A percentile compares a stretch with the other conserved stretches of the same genome.
Conservation (phyloP, 35 echinoderm and acorn worm species). For the Apostichopus californicus region DNA sequence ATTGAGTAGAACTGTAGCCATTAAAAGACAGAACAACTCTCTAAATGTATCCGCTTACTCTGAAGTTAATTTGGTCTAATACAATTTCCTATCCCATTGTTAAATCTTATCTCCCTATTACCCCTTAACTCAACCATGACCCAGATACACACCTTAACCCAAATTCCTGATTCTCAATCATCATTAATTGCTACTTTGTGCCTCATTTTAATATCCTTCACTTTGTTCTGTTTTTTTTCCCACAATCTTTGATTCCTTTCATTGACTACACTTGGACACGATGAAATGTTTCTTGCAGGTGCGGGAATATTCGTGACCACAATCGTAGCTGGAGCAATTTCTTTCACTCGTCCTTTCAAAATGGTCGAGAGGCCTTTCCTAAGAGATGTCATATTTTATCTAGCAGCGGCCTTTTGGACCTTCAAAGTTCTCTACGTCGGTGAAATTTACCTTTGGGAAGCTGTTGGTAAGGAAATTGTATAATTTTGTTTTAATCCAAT, state of each 20-base stretch:
- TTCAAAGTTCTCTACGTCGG: conserved; percentile 72
- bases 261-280: background rate
- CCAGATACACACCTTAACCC: too few species aligned
- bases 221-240: background rate
- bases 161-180: too few species aligned
- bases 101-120: too few species aligned
- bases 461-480: conserved; percentile 58
- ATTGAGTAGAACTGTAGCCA: too few species aligned
- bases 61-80: too few species aligned
- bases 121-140: too few species aligned
- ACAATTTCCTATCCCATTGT: too few species aligned
- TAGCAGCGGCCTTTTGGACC: conserved; percentile 94
- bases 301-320: conserved; percentile 98
- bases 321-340: conserved; percentile 86
- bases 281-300: conserved; percentile 56
- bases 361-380: conserved; percentile 90
- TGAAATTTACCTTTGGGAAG: conserved; percentile 63
- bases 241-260: background rate
- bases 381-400: conserved; percentile 91
- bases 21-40: too few species aligned
- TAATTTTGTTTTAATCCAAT: too few species aligned
- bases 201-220: too few species aligned
- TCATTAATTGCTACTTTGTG: background rate
- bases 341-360: conserved; percentile 77
- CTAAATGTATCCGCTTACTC: too few species aligned